Percentiles rank a stretch among this genome's conserved stretches.
Evolutionary conservation across 2,888 invertebrate species (phyloP).

Genomic region (Drosophila tripunctata): DNA sequence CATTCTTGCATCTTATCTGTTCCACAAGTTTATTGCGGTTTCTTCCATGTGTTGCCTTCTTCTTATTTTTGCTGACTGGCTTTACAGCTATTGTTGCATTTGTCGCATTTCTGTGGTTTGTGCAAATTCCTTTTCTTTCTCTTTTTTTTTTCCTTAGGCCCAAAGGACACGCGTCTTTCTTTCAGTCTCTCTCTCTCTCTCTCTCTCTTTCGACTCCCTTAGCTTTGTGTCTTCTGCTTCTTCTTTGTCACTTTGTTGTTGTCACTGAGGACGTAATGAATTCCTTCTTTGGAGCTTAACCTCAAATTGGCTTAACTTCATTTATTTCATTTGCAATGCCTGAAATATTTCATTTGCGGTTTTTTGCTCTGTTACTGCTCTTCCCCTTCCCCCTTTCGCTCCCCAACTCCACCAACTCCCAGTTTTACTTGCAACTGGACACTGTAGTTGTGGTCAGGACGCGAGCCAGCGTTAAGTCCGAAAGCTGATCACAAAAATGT

Average conservation of each 20-base stretch:
- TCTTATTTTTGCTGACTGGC: constrained; percentile 31
- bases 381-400: neutral
- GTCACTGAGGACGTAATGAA: constrained; percentile 59
- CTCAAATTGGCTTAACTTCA: constrained; percentile 78
- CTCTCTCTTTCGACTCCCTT: constrained; percentile 19
- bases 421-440: constrained; percentile 31
- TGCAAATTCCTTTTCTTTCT: constrained; percentile 43
- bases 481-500: constrained; percentile 28
- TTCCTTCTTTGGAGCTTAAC: constrained; percentile 70
- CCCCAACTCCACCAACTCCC: neutral
- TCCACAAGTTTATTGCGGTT: constrained; percentile 38
- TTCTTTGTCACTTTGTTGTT: constrained; percentile 13
- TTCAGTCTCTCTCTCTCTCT: too few species aligned
- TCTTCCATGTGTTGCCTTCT: constrained; percentile 34
- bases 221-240: constrained; percentile 1
- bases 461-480: constrained; percentile 41
- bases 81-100: constrained; percentile 76
- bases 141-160: too few species aligned
- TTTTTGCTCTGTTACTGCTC: constrained; percentile 16
- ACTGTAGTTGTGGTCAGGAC: constrained; percentile 36
- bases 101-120: constrained; percentile 70
- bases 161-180: constrained; percentile 50
- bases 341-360: constrained; percentile 70
- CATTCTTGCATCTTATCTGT: constrained; percentile 50
- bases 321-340: constrained; percentile 68